These are phyloP conservation scores for Diaprepes abbreviatus DNA, from an alignment of 2,888 invertebrate species.

Conservation along the genomic window DNA sequence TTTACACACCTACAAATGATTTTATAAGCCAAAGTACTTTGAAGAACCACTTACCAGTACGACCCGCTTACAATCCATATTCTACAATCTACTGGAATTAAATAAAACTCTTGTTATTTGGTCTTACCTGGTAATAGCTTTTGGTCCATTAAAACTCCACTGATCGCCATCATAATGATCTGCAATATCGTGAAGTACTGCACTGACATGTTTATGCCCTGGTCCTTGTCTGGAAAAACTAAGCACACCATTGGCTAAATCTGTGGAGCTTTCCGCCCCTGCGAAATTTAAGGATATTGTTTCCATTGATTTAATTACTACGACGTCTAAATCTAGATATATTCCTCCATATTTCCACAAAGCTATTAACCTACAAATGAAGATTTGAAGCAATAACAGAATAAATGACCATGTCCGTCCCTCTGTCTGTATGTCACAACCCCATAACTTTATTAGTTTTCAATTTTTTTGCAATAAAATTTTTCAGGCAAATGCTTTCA, in stretches of 20 bases:
- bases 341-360: constrained; percentile 84
- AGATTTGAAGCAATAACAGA: no score
- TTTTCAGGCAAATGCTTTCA: no score
- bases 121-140: constrained; percentile 74
- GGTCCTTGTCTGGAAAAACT: constrained; percentile 70
- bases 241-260: constrained; percentile 78
- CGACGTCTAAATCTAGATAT: constrained; percentile 81
- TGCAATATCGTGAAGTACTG: constrained; percentile 71
- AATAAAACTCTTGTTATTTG: neutral
- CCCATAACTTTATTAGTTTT: no score
- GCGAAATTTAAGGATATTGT: constrained; percentile 73
- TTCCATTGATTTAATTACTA: constrained; percentile 75
- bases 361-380: constrained; percentile 70
- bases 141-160: constrained; percentile 77
- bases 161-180: constrained; percentile 70
- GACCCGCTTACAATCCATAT: no score
- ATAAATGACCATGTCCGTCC: no score
- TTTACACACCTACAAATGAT: no score
- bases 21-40: no score
- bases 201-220: constrained; percentile 73
- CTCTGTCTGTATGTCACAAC: no score
- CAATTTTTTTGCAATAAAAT: no score
- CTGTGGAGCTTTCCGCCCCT: constrained; percentile 72
- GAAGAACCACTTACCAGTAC: no score
- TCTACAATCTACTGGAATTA: no score